These are phyloP conservation scores for Glyphotaelius pellucidus DNA, from an alignment of 2,888 invertebrate species.

Conservation along the genomic window DNA sequence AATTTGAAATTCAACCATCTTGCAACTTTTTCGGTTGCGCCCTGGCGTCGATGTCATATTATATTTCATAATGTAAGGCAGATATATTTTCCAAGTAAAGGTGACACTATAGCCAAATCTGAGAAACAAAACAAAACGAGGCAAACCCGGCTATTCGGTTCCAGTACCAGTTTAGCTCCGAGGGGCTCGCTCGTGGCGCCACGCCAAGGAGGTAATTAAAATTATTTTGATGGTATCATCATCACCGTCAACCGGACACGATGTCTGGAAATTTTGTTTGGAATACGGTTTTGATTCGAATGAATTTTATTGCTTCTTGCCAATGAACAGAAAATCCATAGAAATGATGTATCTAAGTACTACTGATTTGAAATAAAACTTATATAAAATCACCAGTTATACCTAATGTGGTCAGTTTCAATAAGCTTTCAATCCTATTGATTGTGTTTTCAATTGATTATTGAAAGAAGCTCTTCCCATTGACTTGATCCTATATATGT, in stretches of 20 bases:
- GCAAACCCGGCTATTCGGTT: neutral
- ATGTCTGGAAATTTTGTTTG: conserved; percentile 29
- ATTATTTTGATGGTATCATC: conserved; percentile 25
- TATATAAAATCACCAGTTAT: too few relatives aligned
- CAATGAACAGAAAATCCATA: too few relatives aligned
- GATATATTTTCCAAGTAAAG: neutral
- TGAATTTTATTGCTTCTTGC: neutral
- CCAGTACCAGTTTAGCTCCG: neutral
- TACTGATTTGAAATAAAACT: too few relatives aligned
- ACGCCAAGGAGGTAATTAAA: conserved; percentile 24
- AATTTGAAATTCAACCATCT: too few relatives aligned
- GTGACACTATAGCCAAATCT: neutral
- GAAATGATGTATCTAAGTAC: too few relatives aligned
- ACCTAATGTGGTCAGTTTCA: too few relatives aligned
- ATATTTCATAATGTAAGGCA: neutral
- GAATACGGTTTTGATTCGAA: neutral
- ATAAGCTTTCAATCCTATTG: too few relatives aligned
- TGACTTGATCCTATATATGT: too few relatives aligned
- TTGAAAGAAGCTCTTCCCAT: too few relatives aligned
- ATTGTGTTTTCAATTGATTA: too few relatives aligned
- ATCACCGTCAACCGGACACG: conserved; percentile 27
- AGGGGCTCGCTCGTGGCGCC: conserved; percentile 5
- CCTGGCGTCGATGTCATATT: neutral
- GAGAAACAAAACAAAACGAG: neutral
- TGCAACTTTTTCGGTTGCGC: neutral